Percentiles rank a stretch among this genome's conserved stretches.
These are phyloP conservation scores for Corythornis cristatus DNA, from an alignment of 2,113 vertebrate genomes.

Conservation along the genomic window DNA sequence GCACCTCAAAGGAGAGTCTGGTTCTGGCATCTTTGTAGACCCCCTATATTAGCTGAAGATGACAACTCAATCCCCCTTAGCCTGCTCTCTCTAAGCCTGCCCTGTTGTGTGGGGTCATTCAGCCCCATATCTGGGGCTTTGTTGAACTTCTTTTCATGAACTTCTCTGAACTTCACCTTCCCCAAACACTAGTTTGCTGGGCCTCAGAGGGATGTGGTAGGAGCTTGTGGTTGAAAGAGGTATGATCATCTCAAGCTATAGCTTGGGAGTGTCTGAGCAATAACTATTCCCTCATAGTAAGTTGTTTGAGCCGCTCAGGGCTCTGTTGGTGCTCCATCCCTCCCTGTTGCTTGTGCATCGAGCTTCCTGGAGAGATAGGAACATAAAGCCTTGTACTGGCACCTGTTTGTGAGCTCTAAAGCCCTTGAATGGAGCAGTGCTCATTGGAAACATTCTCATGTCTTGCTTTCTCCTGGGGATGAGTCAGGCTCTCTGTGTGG, in stretches of 20 bases:
- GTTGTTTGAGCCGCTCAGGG: background rate
- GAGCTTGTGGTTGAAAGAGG: background rate
- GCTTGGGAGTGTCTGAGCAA: background rate
- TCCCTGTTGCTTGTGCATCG: background rate
- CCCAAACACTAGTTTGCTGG: background rate
- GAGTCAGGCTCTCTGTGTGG: background rate
- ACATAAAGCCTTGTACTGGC: background rate
- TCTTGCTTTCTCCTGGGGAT: background rate
- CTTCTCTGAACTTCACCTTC: background rate
- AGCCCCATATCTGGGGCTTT: background rate
- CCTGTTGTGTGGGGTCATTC: background rate
- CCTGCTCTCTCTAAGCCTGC: background rate
- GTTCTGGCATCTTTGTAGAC: background rate
- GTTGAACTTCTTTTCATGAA: background rate
- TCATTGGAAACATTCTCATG: background rate
- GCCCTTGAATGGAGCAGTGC: rapidly evolving
- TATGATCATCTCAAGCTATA: background rate
- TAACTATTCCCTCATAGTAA: background rate
- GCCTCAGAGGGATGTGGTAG: background rate
- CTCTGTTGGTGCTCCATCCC: rapidly evolving
- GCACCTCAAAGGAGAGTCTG: background rate
- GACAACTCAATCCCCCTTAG: background rate
- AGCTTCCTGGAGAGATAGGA: background rate
- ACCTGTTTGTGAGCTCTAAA: background rate
- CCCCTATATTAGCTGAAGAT: background rate